Evolutionary conservation across 23 tunicate genomes (phyloP).

Genomic region (Ascidia mentula): DNA sequence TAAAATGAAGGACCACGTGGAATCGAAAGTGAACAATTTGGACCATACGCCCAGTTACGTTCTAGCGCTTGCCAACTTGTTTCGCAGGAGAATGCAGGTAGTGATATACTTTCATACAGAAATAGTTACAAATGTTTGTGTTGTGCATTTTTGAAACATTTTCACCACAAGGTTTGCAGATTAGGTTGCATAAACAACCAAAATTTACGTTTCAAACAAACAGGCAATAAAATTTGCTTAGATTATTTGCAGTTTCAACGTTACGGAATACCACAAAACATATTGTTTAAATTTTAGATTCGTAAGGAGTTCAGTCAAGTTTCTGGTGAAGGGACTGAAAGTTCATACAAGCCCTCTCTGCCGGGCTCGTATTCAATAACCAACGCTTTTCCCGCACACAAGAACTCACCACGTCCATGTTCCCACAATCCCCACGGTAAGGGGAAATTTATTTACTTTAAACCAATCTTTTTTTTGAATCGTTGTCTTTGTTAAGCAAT

Average conservation of each 20-base stretch:
- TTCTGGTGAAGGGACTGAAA: conserved; percentile 22
- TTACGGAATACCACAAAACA: not conserved
- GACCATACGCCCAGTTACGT: conserved; percentile 73
- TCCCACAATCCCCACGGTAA: not conserved
- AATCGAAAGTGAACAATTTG: conserved; percentile 30
- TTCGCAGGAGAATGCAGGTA: conserved; percentile 59
- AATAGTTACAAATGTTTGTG: not conserved
- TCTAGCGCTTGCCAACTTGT: conserved; percentile 59
- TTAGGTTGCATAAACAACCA: no score
- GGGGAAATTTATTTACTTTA: no score
- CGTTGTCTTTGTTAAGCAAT: no score
- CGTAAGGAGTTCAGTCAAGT: conserved; percentile 55
- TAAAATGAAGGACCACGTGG: conserved; percentile 34
- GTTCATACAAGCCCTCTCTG: not conserved
- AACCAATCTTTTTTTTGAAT: no score
- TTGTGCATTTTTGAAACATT: no score
- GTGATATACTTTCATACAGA: not conserved
- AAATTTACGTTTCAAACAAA: no score
- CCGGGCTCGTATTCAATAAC: conserved; percentile 3
- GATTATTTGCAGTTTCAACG: not conserved
- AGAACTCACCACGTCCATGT: not conserved
- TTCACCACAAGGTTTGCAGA: no score
- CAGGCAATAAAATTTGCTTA: no score
- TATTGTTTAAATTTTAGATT: conserved; percentile 14
- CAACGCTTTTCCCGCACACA: conserved; percentile 20